Conservation (phyloP, 2,113 vertebrate species). For the Ameiurus melas region DNA sequence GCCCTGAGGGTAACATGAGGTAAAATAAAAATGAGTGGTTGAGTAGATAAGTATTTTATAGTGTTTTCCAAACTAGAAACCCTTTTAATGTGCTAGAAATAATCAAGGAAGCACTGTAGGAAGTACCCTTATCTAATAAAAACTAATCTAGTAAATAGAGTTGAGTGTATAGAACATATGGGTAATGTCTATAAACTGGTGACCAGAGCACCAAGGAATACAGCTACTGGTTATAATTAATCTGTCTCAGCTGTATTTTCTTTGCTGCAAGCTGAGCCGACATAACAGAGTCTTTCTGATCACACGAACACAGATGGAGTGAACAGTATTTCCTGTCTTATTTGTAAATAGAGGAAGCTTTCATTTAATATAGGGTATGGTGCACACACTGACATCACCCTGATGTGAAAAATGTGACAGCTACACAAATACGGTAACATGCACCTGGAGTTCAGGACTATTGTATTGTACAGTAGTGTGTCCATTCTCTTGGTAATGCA, state of each 20-base stretch:
- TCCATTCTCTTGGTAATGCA: not conserved
- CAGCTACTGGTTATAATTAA: not conserved
- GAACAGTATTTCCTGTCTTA: not conserved
- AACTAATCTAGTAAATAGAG: not conserved
- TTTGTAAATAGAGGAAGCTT: slow-evolving; percentile 2
- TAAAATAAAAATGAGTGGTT: not conserved
- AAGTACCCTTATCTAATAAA: not conserved
- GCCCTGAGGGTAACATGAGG: not conserved
- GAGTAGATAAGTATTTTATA: not conserved
- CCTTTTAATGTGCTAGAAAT: not conserved
- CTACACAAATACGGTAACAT: not conserved
- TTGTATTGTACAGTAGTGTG: no score
- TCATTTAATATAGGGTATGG: not conserved
- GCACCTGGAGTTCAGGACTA: not conserved
- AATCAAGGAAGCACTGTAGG: not conserved
- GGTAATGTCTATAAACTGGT: not conserved
- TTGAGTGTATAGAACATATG: not conserved
- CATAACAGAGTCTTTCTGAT: not conserved
- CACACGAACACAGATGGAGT: not conserved
- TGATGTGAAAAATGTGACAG: not conserved
- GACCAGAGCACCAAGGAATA: not conserved
- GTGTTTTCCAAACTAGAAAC: not conserved
- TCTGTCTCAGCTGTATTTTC: not conserved
- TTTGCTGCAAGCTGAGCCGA: not conserved
- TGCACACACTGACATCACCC: not conserved